These are phyloP conservation scores for Saguinus imperator DNA, from an alignment of 2,113 vertebrate species.

Conservation along the genomic window DNA sequence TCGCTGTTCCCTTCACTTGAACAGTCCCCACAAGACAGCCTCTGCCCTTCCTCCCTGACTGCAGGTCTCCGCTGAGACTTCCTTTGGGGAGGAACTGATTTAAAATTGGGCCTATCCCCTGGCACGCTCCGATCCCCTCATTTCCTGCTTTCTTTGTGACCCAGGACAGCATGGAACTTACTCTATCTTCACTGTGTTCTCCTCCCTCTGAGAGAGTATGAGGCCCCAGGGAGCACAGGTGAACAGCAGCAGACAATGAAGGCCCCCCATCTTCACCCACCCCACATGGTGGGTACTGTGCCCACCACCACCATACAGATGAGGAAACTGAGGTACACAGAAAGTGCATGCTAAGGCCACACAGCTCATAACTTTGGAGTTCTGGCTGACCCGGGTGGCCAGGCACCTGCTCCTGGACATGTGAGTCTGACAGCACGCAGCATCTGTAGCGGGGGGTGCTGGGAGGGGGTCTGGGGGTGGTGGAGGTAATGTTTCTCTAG, in stretches of 20 bases:
- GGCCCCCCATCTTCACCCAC: not conserved
- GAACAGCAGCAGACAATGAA: fast-evolving
- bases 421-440: fast-evolving
- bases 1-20: not conserved
- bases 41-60: not conserved
- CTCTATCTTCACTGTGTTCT: fast-evolving
- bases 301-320: fast-evolving
- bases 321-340: not conserved
- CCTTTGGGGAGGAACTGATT: not conserved
- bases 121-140: fast-evolving
- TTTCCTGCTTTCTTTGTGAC: not conserved
- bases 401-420: fast-evolving
- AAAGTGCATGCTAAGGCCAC: not conserved
- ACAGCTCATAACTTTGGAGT: too few relatives aligned
- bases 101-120: not conserved
- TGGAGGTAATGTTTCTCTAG: too few relatives aligned
- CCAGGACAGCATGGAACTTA: not conserved
- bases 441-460: fast-evolving
- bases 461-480: not conserved
- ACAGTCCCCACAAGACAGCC: not conserved
- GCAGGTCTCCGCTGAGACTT: not conserved
- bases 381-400: not conserved
- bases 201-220: fast-evolving
- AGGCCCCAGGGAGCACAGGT: too few relatives aligned
- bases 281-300: fast-evolving